Evolutionary conservation across 1,140 invertebrate species (phyloP), one percentile per base, ranked within the genome.

Genomic region (Drosophila tani): DNA sequence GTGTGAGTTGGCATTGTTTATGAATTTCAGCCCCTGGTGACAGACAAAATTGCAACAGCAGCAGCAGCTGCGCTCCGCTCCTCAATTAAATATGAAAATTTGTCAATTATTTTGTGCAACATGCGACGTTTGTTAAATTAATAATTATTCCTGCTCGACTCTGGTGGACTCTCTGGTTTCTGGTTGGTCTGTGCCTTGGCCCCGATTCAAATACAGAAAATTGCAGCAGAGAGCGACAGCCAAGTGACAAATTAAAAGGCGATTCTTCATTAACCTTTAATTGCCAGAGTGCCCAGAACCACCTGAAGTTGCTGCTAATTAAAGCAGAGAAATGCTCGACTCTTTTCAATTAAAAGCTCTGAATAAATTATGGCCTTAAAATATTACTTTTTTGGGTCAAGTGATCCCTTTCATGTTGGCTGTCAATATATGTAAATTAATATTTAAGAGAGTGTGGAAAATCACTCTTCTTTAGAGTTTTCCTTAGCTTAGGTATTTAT

Each of bases 51-150:
- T 55, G 74, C 74, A 77, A 45, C 51, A 51, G 32, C 24, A 73
- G 49, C 63, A 53, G 62, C 84, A 88, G 84, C 84, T 88, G 84
- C 67, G 78, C 74, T 77, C 45, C 81, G 63, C 81, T 87, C 81
- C 74, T 90, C 86, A 90, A 90, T 90, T 90, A 90, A 90, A 90
- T 90, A 90, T 90, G 85, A 90, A 90, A 90, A 90, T 90, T 90
- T 90, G 85, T 90, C 85, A 90, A 90, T 90, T 90, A 90, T 90
- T 90, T 90, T 90, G 85, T 81, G 79, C 81, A 90, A 90, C 85
- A 88, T 90, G 85, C 85, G 85, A 88, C 85, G 73, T 79, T 90
- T 88, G 85, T 88, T 88, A 84, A 88, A 88, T 88, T 90, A 85
- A 82, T 90, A 88, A 90, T 88, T 90, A 81, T 84, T 83, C 60